Percentiles rank a stretch among this genome's conserved stretches.
Conservation (phyloP, 1,140 invertebrate genomes). For the Bombus difficillimus region DNA sequence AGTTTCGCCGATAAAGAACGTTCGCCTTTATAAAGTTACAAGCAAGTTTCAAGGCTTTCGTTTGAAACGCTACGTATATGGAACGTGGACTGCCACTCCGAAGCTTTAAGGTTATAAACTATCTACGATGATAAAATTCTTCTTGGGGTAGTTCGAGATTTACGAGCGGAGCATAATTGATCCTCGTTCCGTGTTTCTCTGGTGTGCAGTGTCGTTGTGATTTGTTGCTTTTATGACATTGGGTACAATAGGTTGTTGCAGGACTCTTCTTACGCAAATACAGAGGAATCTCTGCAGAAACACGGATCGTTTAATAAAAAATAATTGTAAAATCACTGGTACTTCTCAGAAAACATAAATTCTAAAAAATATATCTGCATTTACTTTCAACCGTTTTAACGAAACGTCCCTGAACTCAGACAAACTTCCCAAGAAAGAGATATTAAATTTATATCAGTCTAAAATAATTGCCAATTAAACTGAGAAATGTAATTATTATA, state of each 20-base stretch:
- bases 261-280: not conserved
- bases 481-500: too few relatives aligned
- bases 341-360: too few relatives aligned
- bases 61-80: conserved; percentile 22
- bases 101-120: conserved; percentile 18
- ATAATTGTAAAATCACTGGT: too few relatives aligned
- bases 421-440: too few relatives aligned
- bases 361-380: too few relatives aligned
- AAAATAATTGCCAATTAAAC: too few relatives aligned
- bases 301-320: too few relatives aligned
- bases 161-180: conserved; percentile 16
- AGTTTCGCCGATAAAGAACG: not conserved
- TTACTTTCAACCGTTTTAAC: too few relatives aligned
- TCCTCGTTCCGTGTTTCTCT: not conserved
- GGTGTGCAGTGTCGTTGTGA: not conserved
- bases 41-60: conserved; percentile 16
- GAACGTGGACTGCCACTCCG: not conserved
- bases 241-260: not conserved
- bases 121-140: conserved; percentile 1
- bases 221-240: not conserved
- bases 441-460: too few relatives aligned
- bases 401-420: too few relatives aligned
- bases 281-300: not conserved
- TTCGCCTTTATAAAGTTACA: not conserved
- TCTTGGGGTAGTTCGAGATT: conserved; percentile 5